These are phyloP conservation scores for Eulithis testata DNA, from an alignment of 2,888 invertebrate species.

Conservation along the genomic window DNA sequence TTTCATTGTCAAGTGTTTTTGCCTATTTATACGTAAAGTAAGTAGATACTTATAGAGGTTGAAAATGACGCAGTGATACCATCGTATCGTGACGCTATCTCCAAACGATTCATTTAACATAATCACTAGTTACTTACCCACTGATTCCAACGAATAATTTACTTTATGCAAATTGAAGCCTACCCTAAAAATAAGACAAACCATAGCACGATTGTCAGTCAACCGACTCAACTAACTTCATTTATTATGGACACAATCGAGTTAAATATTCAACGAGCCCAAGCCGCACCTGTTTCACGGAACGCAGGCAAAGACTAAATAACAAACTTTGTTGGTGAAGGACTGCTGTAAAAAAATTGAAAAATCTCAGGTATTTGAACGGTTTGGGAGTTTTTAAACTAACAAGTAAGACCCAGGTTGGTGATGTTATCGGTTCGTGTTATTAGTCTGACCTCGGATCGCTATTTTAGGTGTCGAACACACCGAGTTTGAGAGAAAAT, in stretches of 20 bases:
- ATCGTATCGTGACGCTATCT: slow-evolving; percentile 16
- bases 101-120: slow-evolving; percentile 26
- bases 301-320: slow-evolving; percentile 37
- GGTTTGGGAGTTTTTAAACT: slow-evolving; percentile 48
- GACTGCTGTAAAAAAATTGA: slow-evolving; percentile 37
- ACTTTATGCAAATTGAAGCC: slow-evolving; percentile 38
- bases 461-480: slow-evolving; percentile 44
- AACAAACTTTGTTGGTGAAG: slow-evolving; percentile 34
- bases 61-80: neutral
- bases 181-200: slow-evolving; percentile 40
- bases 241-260: slow-evolving; percentile 44
- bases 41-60: neutral
- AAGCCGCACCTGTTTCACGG: slow-evolving; percentile 41
- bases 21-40: too few species aligned
- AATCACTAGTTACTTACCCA: slow-evolving; percentile 30
- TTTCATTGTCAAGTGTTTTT: too few species aligned
- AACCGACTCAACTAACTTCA: slow-evolving; percentile 44
- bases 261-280: slow-evolving; percentile 45
- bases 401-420: slow-evolving; percentile 51
- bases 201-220: slow-evolving; percentile 45
- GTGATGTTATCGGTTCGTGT: slow-evolving; percentile 57
- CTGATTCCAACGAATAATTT: slow-evolving; percentile 38
- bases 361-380: slow-evolving; percentile 28
- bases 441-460: slow-evolving; percentile 62
- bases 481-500: slow-evolving; percentile 40